Conservation (phyloP, 2,113 vertebrate genomes). For the Mugil cephalus region DNA sequence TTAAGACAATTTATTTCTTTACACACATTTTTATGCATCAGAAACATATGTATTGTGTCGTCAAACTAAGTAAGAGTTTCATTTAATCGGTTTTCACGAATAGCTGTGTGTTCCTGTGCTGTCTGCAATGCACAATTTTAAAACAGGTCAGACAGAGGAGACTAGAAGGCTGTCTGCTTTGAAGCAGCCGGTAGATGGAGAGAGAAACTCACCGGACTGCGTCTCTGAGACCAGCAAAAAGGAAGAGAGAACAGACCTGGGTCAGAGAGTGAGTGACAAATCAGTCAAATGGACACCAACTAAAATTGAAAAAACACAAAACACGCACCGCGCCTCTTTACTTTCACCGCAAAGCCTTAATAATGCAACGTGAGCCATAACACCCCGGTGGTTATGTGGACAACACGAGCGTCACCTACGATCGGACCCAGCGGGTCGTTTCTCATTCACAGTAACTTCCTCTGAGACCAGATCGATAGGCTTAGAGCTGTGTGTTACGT, state of each 20-base stretch:
- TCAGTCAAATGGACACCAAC: conserved; percentile 87
- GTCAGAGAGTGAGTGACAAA: conserved; percentile 93
- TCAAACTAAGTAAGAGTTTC: no score
- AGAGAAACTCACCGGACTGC: conserved; percentile 94
- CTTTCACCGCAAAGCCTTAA: conserved; percentile 64
- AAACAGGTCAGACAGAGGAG: conserved; percentile 14
- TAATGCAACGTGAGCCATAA: conserved; percentile 58
- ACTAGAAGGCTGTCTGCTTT: conserved; percentile 13
- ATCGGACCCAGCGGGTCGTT: background rate
- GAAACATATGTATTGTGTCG: no score
- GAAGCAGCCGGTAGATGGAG: conserved; percentile 60
- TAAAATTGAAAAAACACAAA: conserved; percentile 39
- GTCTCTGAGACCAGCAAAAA: conserved; percentile 99
- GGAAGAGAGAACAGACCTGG: conserved; percentile 98
- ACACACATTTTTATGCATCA: no score
- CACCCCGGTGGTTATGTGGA: conserved; percentile 21
- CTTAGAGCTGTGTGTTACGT: conserved; percentile 39
- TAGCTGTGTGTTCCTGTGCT: background rate
- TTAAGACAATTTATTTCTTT: no score
- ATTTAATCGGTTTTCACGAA: no score
- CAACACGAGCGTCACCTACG: background rate
- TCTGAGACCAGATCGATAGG: conserved; percentile 10
- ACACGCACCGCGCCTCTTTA: conserved; percentile 68
- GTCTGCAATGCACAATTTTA: background rate
- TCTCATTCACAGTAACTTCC: no score